Conservation (phyloP, 30 jellyfish, hydroid and myxozoan genomes). For the Hydractinia echinata region DNA sequence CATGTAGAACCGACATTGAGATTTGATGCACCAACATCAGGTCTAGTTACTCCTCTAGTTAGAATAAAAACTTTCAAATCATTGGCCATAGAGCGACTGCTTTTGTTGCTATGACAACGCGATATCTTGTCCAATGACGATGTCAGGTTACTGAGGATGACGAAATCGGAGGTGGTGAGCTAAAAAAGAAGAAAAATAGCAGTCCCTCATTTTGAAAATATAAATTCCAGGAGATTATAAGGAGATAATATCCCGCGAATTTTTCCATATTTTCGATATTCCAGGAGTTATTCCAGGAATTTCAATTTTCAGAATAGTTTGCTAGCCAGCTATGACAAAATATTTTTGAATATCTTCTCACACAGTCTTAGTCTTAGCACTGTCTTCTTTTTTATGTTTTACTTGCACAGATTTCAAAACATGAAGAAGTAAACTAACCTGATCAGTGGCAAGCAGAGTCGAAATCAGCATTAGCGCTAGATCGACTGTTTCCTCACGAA, state of each 20-base stretch:
- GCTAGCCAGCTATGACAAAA: too few relatives aligned
- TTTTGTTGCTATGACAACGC: not conserved
- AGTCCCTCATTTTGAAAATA: too few relatives aligned
- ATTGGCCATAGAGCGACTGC: conserved; percentile 38
- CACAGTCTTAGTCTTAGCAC: too few relatives aligned
- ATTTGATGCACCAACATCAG: conserved; percentile 15
- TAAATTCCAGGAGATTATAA: too few relatives aligned
- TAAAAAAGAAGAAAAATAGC: not conserved
- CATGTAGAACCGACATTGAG: too few relatives aligned
- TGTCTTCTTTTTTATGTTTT: not conserved
- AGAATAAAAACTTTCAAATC: conserved; percentile 40
- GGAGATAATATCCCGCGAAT: too few relatives aligned
- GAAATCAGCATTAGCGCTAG: conserved; percentile 48
- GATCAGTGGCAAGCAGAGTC: conserved; percentile 6
- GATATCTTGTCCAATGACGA: conserved; percentile 40
- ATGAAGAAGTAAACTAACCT: not conserved
- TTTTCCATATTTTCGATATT: too few relatives aligned
- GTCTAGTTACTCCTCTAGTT: conserved; percentile 49
- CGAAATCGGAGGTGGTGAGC: conserved; percentile 26
- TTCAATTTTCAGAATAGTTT: too few relatives aligned
- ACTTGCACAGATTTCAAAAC: not conserved
- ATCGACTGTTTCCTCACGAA: conserved; percentile 33
- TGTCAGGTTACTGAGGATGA: conserved; percentile 30
- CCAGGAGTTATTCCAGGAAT: too few relatives aligned
- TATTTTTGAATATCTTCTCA: too few relatives aligned